Evolutionary conservation across 1,140 invertebrate genomes (phyloP), one percentile per base, ranked within the genome.

Genomic region (Drosophila mayri): DNA sequence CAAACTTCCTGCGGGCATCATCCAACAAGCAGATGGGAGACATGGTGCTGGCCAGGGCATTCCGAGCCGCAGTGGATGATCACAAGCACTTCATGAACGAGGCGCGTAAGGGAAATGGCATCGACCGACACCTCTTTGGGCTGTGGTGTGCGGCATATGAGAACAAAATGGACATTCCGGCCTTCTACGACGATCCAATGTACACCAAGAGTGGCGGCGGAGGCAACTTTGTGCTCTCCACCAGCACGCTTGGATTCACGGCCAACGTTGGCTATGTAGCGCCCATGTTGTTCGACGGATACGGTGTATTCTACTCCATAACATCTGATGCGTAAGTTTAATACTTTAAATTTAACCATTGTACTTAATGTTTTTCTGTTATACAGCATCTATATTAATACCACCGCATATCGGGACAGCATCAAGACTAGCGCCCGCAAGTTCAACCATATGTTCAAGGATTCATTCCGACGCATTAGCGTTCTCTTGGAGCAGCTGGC

Each of bases 81-180:
- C 94, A 94, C 65, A 85, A 86, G 35, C 50, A 76, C 14, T 74
- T 92, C 18, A 93, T 94, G 93, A 85, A 92, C 54, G 91, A 93
- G 54, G 93, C 93, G 0, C 85, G 95, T 84, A 93, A 93, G 38
- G 95, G 95, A 1, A 90, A 94, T 75, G 96, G 96, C 38, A 94
- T 96, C 57, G 96, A 96, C 91, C 90, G 96, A 5, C 96, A 96
- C 85, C 87, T 96, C 4, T 96, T 96, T 91, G 96, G 95, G 43
- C 92, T 96, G 6, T 96, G 96, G 92, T 95, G 96, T 54, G 93
- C 95, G 6, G 93, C 94, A 1, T 72, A 93, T 37, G 94, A 95
- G 75, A 92, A 93, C 28, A 93, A 93, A 37, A 50, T 94, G 8
- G 90, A 93, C 7, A 91, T 94, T 32, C 95, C 95, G 6, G 92